Evolutionary conservation across 2,113 vertebrate genomes (phyloP), one percentile per base, ranked within the genome.

Genomic region (Bufo gargarizans): DNA sequence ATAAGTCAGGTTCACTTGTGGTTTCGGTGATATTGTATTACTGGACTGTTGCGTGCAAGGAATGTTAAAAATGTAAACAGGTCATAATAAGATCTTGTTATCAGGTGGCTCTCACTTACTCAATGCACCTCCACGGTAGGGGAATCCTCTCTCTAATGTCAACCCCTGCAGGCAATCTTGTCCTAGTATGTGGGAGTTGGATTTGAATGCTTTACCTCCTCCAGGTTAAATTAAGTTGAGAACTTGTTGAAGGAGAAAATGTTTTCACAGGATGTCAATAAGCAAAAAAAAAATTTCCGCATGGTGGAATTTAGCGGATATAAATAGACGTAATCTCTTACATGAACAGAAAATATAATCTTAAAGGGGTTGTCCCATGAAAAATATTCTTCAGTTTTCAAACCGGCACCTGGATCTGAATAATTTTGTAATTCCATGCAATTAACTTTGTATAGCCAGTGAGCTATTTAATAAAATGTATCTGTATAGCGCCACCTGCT

Each of bases 11-110:
- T 82, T 76, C 79, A 76, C 80, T 88, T 82, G 86, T 49, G 86
- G 79, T 88, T 88, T 81, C 79, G 45, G 53, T 82, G 77, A 82
- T 82, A 88, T 88, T 88, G 86, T 88, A 63, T 88, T 71, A 88
- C 67, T 80, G 50, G 53, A 58, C 50, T 43, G 63, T 33, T 88
- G 80, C 80, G 79, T 76, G 56, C 47, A 55, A 88, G 87, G 77
- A 79, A 88, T 88, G 53, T 20, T 0, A 88, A 77, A 65, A 74
- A 88, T 88, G 87, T 88, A 88, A 88, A 88, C 80, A 88, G 61
- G 71, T 77, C 12, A 49, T 67, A 33, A 33, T 33, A 55, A 77
- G 56, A 84, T 77, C 81, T 84, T 71, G 45, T 47, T 65, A 77
- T 50, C 67, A 56, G 80, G 17, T 20, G 49, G 20, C 50, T 58